A percentile compares a stretch with the other conserved stretches of the same genome.
Evolutionary conservation across 2,113 vertebrate genomes (phyloP).

Genomic region (Puffinus mauretanicus): DNA sequence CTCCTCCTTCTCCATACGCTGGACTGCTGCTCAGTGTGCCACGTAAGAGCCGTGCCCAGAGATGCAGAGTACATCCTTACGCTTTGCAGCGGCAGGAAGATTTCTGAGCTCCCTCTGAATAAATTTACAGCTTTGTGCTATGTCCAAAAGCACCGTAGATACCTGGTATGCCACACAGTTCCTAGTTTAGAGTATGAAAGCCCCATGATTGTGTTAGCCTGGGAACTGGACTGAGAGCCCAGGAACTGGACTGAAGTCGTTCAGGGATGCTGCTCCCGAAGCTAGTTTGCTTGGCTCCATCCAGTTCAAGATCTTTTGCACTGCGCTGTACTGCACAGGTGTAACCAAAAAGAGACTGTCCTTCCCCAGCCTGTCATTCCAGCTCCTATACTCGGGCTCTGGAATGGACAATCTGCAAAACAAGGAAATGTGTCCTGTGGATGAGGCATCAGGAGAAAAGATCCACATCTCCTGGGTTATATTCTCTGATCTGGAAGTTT

Average conservation of each 20-base stretch:
- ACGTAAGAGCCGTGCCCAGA: fast-evolving
- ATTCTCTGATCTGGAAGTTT: not conserved
- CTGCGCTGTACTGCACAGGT: not conserved
- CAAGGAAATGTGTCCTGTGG: not conserved
- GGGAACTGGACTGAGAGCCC: not conserved
- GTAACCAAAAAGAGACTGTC: not conserved
- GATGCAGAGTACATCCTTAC: not conserved
- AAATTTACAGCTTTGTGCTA: not conserved
- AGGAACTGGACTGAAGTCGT: not conserved
- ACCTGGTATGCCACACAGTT: not conserved
- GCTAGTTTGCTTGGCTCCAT: not conserved
- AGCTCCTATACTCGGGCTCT: not conserved
- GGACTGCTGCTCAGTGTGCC: not conserved
- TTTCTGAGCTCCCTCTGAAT: not conserved
- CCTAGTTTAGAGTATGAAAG: not conserved
- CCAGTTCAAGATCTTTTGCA: not conserved
- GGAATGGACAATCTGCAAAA: not conserved
- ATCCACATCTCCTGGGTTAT: not conserved
- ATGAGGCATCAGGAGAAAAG: not conserved
- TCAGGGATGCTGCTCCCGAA: not conserved
- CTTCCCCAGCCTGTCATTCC: not conserved
- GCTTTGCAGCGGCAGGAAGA: not conserved
- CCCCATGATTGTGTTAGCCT: not conserved
- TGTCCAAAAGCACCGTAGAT: not conserved
- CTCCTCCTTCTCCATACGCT: not conserved